Evolutionary conservation across 2,113 vertebrate species (phyloP).

Genomic region (Nothoprocta perdicaria): DNA sequence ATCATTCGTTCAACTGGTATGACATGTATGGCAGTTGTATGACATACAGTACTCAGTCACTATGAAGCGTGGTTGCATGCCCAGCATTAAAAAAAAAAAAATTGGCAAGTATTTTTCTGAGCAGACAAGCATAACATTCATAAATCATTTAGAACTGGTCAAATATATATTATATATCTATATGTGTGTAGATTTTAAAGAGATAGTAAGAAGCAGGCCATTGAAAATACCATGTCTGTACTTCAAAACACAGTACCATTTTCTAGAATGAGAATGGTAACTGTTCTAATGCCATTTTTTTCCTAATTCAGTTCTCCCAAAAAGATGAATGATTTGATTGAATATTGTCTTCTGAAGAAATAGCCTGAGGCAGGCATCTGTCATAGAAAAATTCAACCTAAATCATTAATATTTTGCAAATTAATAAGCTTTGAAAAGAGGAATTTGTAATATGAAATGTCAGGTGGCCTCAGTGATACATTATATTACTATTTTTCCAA

Average conservation of each 20-base stretch:
- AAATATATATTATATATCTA: neutral
- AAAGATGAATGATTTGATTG: neutral
- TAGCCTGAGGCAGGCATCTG: constrained; percentile 31
- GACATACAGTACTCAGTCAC: neutral
- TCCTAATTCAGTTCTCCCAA: neutral
- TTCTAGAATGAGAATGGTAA: neutral
- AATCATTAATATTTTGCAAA: constrained; percentile 47
- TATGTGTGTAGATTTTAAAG: neutral
- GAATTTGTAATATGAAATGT: neutral
- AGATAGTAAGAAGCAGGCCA: neutral
- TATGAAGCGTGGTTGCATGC: neutral
- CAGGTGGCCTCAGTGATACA: neutral
- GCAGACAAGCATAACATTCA: neutral
- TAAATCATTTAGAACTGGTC: neutral
- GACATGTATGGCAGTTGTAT: rapidly evolving
- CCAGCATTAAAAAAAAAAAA: neutral
- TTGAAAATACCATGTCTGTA: neutral
- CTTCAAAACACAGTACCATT: neutral
- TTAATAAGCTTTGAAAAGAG: neutral
- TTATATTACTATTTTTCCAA: neutral
- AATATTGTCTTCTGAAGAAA: constrained; percentile 26
- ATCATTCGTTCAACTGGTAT: neutral
- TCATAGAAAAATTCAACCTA: constrained; percentile 5
- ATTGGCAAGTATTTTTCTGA: neutral
- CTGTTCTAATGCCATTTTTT: neutral